Evolutionary conservation across 2,113 vertebrate genomes (phyloP), one percentile per base, ranked within the genome.

Genomic region (Campylomormyrus numenius): DNA sequence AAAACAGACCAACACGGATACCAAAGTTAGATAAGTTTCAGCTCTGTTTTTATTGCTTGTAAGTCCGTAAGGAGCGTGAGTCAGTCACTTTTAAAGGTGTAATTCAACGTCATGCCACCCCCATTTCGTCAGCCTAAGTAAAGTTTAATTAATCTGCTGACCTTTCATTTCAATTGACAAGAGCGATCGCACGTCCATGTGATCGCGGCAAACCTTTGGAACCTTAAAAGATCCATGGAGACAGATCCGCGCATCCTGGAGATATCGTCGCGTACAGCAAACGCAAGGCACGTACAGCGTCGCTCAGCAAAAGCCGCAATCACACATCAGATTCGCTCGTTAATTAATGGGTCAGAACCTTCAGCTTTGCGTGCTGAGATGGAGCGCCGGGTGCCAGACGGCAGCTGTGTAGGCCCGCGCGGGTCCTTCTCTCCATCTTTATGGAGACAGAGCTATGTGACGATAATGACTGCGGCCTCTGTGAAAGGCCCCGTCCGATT

Each of bases 111-210:
- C 89, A 88, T 50, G 39, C 42, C 2, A 13, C 89, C 85, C 50
- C 89, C 89, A 58, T 80, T 85, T 91, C 88, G 87, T 45, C 77
- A 88, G 83, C 46, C 91, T 50, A 86, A 85, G 80, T 66, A 88
- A 89, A 92, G 90, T 91, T 70, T 46, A 85, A 93, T 92, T 90
- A 91, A 95, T 93, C 90, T 66, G 77, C 27, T 95, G 93, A 95
- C 92, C 91, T 93, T 92, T 91, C 87, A 92, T 87, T 46, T 90
- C 90, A 92, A 94, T 92, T 92, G 92, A 93, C 88, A 91, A 56
- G 56, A 90, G 85, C 90, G 31, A 93, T 94, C 91, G 91, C 66
- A 90, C 74, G 66, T 87, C 74, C 19, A 50, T 50, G 58, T 92
- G 90, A 94, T 91, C 39, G 39, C 53, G 62, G 56, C 87, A 39